Evolutionary conservation across 2,113 vertebrate genomes (phyloP).

Genomic region (Rhynchomys soricoides): DNA sequence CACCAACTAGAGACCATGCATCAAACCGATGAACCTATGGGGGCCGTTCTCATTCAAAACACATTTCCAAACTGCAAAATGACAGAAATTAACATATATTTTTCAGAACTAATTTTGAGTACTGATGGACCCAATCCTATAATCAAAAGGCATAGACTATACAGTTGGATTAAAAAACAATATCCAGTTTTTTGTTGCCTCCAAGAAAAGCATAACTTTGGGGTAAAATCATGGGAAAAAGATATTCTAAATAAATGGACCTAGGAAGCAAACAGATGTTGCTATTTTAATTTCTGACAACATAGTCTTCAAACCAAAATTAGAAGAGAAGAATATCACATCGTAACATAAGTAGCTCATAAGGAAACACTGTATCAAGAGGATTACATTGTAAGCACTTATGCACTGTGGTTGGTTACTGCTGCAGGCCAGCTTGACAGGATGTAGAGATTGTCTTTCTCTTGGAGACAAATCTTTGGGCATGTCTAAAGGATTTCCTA

Average conservation of each 20-base stretch:
- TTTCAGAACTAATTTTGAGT: not conserved
- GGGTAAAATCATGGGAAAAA: not conserved
- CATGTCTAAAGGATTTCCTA: not conserved
- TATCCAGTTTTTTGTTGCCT: not conserved
- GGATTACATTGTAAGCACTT: too few species aligned
- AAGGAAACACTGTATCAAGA: not conserved
- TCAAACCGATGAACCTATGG: not conserved
- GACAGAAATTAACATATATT: not conserved
- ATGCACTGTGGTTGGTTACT: not conserved
- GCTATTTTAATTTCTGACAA: not conserved
- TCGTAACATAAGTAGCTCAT: not conserved
- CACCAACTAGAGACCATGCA: not conserved
- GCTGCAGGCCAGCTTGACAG: not conserved
- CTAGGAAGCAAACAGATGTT: not conserved
- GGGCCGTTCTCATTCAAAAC: not conserved
- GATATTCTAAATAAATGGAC: not conserved
- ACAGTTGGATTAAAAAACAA: not conserved
- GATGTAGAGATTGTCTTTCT: not conserved
- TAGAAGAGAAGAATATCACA: not conserved
- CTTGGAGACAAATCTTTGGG: not conserved
- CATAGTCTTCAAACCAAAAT: not conserved
- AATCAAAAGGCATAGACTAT: not conserved
- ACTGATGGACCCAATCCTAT: not conserved
- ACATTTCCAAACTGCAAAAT: not conserved
- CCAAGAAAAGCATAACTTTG: not conserved